These are phyloP conservation scores for Tenebrio molitor DNA, from an alignment of 1,140 invertebrate genomes.

Conservation along the genomic window DNA sequence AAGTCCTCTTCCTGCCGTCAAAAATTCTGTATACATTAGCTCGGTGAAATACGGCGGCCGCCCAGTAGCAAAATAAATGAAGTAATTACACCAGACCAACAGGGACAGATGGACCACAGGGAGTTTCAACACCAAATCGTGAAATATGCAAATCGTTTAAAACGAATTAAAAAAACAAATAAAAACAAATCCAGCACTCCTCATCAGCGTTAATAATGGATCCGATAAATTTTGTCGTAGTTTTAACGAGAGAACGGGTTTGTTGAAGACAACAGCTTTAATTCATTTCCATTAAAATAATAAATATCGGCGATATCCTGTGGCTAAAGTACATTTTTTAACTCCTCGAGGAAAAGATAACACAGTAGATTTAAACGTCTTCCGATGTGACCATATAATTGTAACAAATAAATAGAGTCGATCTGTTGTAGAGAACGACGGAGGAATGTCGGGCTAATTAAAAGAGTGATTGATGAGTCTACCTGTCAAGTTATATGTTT, in stretches of 20 bases:
- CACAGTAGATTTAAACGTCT: background rate
- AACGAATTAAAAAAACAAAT: slow-evolving; percentile 6
- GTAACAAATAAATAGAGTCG: slow-evolving; percentile 15
- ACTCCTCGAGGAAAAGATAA: background rate
- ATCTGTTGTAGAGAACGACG: background rate
- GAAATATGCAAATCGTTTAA: background rate
- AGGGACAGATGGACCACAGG: background rate
- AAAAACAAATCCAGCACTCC: background rate
- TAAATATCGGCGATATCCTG: slow-evolving; percentile 22
- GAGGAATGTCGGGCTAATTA: slow-evolving; percentile 26
- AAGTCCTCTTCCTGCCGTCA: too few relatives aligned
- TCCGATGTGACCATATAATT: background rate
- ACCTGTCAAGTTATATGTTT: slow-evolving; percentile 22
- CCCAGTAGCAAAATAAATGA: background rate
- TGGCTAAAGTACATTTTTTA: slow-evolving; percentile 10
- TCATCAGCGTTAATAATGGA: slow-evolving; percentile 2
- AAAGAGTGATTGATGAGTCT: slow-evolving; percentile 11
- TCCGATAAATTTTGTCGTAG: slow-evolving; percentile 15
- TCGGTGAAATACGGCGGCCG: too few relatives aligned
- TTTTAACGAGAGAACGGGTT: slow-evolving; percentile 16
- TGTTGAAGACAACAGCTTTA: slow-evolving; percentile 9
- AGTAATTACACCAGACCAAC: background rate
- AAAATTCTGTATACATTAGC: too few relatives aligned
- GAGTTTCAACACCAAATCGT: slow-evolving; percentile 19
- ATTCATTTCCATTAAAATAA: slow-evolving; percentile 31